A percentile compares a stretch with the other conserved stretches of the same genome.
phyloP scores from a whole-genome alignment of 2,888 invertebrate genomes.

The Tipula vernalis region DNA sequence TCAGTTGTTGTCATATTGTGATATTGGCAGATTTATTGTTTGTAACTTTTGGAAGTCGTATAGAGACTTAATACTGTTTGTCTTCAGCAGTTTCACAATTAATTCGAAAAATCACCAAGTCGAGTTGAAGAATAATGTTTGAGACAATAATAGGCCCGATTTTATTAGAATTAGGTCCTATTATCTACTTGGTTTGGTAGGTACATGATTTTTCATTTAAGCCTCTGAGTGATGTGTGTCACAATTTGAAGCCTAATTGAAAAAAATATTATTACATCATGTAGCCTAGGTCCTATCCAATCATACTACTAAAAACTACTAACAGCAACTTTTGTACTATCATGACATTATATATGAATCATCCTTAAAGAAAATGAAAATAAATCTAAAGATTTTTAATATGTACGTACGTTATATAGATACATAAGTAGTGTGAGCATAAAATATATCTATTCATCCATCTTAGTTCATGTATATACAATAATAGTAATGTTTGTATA shows the following conservation, averaged over 20 bases:
- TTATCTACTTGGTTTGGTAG: too few relatives aligned
- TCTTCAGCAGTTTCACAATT: too few relatives aligned
- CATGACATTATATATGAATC: background rate
- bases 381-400: background rate
- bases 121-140: too few relatives aligned
- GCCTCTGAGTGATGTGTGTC: background rate
- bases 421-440: background rate
- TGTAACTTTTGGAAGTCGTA: too few relatives aligned
- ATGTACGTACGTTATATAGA: background rate
- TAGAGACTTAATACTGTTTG: too few relatives aligned
- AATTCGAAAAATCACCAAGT: too few relatives aligned
- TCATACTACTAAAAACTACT: background rate
- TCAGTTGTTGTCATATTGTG: too few relatives aligned
- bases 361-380: background rate
- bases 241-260: too few relatives aligned
- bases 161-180: too few relatives aligned
- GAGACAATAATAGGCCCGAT: too few relatives aligned
- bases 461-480: background rate
- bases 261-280: background rate
- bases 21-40: too few relatives aligned
- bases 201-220: background rate
- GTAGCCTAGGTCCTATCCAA: background rate
- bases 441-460: background rate
- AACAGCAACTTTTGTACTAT: background rate
- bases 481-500: background rate